Evolutionary conservation across 2,888 invertebrate species (phyloP).

Genomic region (Idaea straminata): DNA sequence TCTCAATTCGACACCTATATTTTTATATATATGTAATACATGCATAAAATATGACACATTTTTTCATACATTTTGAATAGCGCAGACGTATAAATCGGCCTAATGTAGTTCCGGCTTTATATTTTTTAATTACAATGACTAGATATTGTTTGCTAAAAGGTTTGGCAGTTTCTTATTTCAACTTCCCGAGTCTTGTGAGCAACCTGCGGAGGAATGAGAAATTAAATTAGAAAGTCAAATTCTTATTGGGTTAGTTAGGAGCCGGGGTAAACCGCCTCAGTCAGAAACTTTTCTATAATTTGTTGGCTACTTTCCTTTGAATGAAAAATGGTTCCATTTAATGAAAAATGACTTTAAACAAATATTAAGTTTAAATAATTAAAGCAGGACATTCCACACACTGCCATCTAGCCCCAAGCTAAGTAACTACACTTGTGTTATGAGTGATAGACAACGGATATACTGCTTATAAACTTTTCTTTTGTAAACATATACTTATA

Average conservation of each 20-base stretch:
- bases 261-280: background rate
- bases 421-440: too few species aligned
- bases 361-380: too few species aligned
- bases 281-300: background rate
- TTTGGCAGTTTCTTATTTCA: conserved; percentile 68
- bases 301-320: background rate
- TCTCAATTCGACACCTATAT: too few species aligned
- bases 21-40: too few species aligned
- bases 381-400: too few species aligned
- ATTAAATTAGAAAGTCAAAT: conserved; percentile 1
- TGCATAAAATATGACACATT: background rate
- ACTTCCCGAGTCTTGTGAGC: conserved; percentile 77
- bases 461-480: too few species aligned
- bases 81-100: background rate
- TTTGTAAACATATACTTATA: too few species aligned
- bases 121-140: conserved; percentile 62
- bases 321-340: conserved; percentile 4
- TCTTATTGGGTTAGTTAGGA: background rate
- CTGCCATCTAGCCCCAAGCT: too few species aligned
- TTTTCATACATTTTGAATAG: background rate
- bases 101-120: background rate
- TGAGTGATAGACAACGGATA: too few species aligned
- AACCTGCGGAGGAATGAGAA: conserved; percentile 48
- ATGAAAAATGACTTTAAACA: background rate
- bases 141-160: conserved; percentile 61